Evolutionary conservation across 2,888 invertebrate genomes (phyloP).

Genomic region (Mongoloraphidia duomilia): DNA sequence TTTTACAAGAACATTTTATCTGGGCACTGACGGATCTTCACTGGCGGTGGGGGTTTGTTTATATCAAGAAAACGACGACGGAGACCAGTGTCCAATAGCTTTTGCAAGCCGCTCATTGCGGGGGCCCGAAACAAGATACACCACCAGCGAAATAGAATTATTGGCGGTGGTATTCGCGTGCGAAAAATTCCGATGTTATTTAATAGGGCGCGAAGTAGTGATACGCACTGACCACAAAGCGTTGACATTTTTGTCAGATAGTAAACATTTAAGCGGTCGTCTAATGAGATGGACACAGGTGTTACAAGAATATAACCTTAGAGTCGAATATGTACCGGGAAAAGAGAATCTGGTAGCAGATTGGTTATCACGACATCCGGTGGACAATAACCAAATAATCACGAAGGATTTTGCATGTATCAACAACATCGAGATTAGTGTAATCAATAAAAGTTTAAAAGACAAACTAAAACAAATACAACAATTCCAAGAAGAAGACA

Average conservation of each 20-base stretch:
- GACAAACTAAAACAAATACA: no score
- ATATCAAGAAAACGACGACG: neutral
- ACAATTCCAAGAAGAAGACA: no score
- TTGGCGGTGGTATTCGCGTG: slow-evolving; percentile 7
- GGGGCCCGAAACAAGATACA: slow-evolving; percentile 2
- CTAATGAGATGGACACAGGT: slow-evolving; percentile 8
- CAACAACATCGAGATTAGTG: no score
- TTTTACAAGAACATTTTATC: neutral
- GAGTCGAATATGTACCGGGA: slow-evolving; percentile 4
- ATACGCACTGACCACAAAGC: slow-evolving; percentile 10
- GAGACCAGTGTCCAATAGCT: neutral
- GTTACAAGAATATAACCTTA: slow-evolving; percentile 8
- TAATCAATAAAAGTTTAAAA: no score
- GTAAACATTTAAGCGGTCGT: slow-evolving; percentile 6
- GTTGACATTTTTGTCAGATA: slow-evolving; percentile 6
- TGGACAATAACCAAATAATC: no score
- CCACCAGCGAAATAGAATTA: slow-evolving; percentile 7
- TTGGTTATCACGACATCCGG: slow-evolving; percentile 6
- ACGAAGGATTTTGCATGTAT: no score
- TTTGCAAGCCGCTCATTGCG: neutral
- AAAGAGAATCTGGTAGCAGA: slow-evolving; percentile 7
- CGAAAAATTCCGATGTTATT: no score
- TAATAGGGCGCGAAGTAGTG: no score
- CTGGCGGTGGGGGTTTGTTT: neutral
- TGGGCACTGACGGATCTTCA: neutral